Evolutionary conservation across 2,888 invertebrate species (phyloP).

Genomic region (Osedax fenrisi): DNA sequence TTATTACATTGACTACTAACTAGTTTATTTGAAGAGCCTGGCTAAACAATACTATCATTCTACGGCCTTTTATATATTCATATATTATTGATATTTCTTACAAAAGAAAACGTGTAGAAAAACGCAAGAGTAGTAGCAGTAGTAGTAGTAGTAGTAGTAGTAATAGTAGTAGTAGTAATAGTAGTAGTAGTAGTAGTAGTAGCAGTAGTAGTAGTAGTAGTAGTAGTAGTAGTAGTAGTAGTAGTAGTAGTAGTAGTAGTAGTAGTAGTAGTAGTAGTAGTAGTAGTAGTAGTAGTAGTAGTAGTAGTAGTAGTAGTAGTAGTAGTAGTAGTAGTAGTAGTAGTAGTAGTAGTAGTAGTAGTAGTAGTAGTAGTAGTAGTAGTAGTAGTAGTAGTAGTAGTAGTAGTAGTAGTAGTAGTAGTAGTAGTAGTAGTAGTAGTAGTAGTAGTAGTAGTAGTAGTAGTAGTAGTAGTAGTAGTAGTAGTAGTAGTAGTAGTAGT

Average conservation of each 20-base stretch:
- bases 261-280: conserved; percentile 18
- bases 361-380: conserved; percentile 21
- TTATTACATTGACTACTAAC: too few relatives aligned
- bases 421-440: too few relatives aligned
- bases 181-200: conserved; percentile 19
- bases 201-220: conserved; percentile 19
- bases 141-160: conserved; percentile 2
- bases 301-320: neutral
- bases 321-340: neutral
- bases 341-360: conserved; percentile 5
- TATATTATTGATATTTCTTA: too few relatives aligned
- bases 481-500: too few relatives aligned
- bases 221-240: conserved; percentile 21
- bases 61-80: too few relatives aligned
- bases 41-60: too few relatives aligned
- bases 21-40: too few relatives aligned
- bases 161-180: conserved; percentile 9
- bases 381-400: conserved; percentile 9
- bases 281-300: conserved; percentile 15
- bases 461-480: too few relatives aligned
- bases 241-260: conserved; percentile 18
- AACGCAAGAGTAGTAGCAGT: neutral
- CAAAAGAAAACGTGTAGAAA: too few relatives aligned
- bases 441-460: too few relatives aligned
- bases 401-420: neutral